Evolutionary conservation across 1,140 invertebrate species (phyloP), one percentile per base, ranked within the genome.

Genomic region (Steinernema khuongi): DNA sequence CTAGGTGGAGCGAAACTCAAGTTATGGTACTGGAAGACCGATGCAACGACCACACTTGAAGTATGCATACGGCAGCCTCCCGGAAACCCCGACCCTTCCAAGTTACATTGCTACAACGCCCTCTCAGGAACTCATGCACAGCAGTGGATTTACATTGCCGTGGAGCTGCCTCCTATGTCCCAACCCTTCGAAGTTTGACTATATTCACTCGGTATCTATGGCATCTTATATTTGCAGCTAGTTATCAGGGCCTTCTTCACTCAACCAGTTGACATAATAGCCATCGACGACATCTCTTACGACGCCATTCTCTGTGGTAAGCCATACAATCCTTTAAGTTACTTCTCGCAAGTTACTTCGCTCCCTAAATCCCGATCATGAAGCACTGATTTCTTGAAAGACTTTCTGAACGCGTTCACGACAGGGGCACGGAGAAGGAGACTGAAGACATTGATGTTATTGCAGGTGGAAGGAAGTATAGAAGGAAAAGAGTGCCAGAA

Each of bases 11-110:
- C 76, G 7, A 77, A 41, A 50, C 18, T 77, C 17, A 74, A 77
- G 30, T 73, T 72, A 18, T 77, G 76, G 76, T 77, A 77, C 43
- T 77, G 72, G 70, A 77, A 76, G 31, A 77, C 76, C 11, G 76
- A 74, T 7, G 17, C 28, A 0, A 68, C 43, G 29, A 68, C 74
- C 2, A 50, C 67, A 28, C 31, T 77, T 18, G 74, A 77, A 41
- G 71, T 77, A 7, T 77, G 76, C 66, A 72, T 77, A 1, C 74
- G 74, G 31, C 74, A 76, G 32, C 76, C 76, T 2, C 76, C 76
- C 11, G 76, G 76, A 31, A 77, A 75, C 70, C 72, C 19, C 29
- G 76, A 77, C 17, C 44, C 36, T 14, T 28, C 28, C 17, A 72
- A 32, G 66, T 29, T 72, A n/a, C 71, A 72, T 50, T 77, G 76